Base-by-base conservation (phyloP, 1,140 invertebrate species). In the Ceratina calcarata region DNA sequence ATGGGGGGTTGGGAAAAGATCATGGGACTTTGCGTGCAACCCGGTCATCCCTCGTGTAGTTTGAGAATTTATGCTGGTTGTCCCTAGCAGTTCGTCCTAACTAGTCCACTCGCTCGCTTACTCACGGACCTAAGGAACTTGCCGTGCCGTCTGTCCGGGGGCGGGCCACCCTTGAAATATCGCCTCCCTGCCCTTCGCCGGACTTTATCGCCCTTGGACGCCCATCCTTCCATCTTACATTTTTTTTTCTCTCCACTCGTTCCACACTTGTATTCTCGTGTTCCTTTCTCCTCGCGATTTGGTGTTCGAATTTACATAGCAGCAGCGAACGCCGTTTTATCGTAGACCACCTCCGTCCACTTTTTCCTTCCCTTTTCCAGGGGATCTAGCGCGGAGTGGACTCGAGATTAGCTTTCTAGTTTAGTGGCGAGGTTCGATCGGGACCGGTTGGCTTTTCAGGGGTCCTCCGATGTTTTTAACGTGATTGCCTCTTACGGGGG, bases 91-190 rank as follows among this genome's bases (percentile, higher is more conserved):
- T 81, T 87, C 87, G 87, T 91, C 87, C 90, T 90, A 92, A 92
- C 91, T 92, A 92, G 92, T 92, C 91, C 91, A 90, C 89, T 91
- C 91, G 91, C 91, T 92, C 91, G 91, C 91, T 91, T 91, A 90
- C 84, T 86, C 86, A 89, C 88, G 74, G 80, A 86, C 67, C 83
- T 81, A 87, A 86, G 84, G 75, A 89, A 87, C 82, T 85, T 81
- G 81, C 72, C 80, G 72, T 61, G 67, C 81, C 76, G 76, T 80
- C 72, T 72, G 73, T 76, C 71, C 45, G 77, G 82, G 80, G 82
- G 81, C 82, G 84, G 86, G 69, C 79, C 74, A 75, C 86, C 87
- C 89, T 90, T 92, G 91, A 93, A 92, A 93, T 92, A 93, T 92
- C 90, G 89, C 91, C 88, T 88, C 71, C 71, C 70, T 62, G 61